Conservation (phyloP, 2,113 vertebrate species). For the Cryptotis parvus region DNA sequence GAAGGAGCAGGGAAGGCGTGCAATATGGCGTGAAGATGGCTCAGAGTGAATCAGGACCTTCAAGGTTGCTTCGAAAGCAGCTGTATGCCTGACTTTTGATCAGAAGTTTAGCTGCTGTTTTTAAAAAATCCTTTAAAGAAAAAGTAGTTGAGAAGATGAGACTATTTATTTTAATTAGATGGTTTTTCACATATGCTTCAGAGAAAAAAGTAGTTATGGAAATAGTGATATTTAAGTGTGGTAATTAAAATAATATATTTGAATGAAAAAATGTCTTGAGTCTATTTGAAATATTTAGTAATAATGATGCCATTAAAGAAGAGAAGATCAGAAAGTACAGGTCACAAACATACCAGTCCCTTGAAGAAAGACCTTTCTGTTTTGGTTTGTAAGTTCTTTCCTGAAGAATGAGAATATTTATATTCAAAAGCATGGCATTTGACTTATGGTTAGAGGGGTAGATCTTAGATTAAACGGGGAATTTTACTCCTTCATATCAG, state of each 20-base stretch:
- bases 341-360: background rate
- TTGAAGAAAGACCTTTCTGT: background rate
- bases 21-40: background rate
- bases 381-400: background rate
- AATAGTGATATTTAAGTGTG: conserved; percentile 27
- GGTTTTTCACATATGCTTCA: conserved; percentile 27
- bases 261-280: background rate
- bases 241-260: no score
- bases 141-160: background rate
- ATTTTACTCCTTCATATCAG: background rate
- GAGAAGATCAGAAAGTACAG: background rate
- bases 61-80: conserved; percentile 10
- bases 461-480: background rate
- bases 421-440: background rate
- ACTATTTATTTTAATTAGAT: conserved; percentile 27
- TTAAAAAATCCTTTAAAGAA: background rate
- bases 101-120: conserved; percentile 11
- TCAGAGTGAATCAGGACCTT: conserved; percentile 16
- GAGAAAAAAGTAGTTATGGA: background rate
- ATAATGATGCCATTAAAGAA: background rate
- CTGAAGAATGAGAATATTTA: no score
- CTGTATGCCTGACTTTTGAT: conserved; percentile 9
- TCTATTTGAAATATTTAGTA: background rate
- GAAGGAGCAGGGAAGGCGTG: background rate
- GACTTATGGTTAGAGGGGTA: background rate